phyloP scores from a whole-genome alignment of 2,113 vertebrate species.

The Melanostigma gelatinosum region DNA sequence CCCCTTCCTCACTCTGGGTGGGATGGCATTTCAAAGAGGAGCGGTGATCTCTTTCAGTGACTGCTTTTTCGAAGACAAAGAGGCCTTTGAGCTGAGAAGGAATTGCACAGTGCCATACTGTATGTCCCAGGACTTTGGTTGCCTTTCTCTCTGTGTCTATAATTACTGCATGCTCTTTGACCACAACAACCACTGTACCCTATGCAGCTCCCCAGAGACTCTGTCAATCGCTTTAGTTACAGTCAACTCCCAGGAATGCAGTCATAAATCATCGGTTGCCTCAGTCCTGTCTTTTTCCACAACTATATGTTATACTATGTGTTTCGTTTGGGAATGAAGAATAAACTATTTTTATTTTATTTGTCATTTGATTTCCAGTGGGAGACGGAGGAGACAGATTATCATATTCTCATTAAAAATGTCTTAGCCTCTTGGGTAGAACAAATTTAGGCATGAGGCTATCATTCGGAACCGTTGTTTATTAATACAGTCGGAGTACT shows the following conservation, averaged over 20 bases:
- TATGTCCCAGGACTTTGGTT: constrained; percentile 17
- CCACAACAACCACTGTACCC: constrained; percentile 17
- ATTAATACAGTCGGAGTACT: constrained; percentile 30
- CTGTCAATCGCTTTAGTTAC: constrained; percentile 35
- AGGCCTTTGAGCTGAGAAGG: constrained; percentile 12
- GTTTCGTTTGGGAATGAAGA: constrained; percentile 23
- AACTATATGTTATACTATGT: not conserved
- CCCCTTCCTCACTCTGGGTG: not conserved
- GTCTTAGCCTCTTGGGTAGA: constrained; percentile 58
- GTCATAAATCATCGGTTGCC: constrained; percentile 18
- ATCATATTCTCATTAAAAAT: constrained; percentile 72
- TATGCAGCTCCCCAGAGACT: constrained; percentile 14
- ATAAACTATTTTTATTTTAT: constrained; percentile 64
- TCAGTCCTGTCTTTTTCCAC: not conserved
- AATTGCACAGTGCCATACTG: constrained; percentile 21
- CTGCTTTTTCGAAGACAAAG: constrained; percentile 32
- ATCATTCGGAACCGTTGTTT: constrained; percentile 56
- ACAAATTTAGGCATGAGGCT: constrained; percentile 63
- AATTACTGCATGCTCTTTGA: constrained; percentile 44
- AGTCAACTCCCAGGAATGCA: constrained; percentile 18
- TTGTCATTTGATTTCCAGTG: constrained; percentile 59
- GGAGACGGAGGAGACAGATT: constrained; percentile 56
- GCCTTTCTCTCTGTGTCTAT: constrained; percentile 34
- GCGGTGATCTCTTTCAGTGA: constrained; percentile 31
- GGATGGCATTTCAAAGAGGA: constrained; percentile 49